Percentiles rank a stretch among this genome's conserved stretches.
Evolutionary conservation across 2,888 invertebrate genomes (phyloP).

Genomic region (Synergus japonicus): DNA sequence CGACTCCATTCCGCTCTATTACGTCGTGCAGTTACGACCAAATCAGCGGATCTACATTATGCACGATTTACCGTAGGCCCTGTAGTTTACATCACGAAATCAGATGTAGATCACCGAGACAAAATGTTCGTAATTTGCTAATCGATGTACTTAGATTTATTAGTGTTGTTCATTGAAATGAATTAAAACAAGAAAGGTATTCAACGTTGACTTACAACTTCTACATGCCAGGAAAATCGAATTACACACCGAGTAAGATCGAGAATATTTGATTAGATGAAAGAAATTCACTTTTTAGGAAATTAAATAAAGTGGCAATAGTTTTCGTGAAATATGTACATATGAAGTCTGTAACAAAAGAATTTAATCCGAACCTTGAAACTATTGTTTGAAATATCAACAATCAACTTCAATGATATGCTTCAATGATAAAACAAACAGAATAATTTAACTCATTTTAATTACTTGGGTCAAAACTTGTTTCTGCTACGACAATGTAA

Average conservation of each 20-base stretch:
- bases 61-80: slow-evolving; percentile 28
- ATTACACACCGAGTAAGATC: neutral
- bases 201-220: neutral
- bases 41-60: slow-evolving; percentile 51
- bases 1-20: slow-evolving; percentile 56
- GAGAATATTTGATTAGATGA: neutral
- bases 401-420: neutral
- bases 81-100: slow-evolving; percentile 14
- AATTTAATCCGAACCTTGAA: too few relatives aligned
- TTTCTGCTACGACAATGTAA: slow-evolving; percentile 2
- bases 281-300: neutral
- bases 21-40: slow-evolving; percentile 57
- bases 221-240: neutral
- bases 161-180: slow-evolving; percentile 1
- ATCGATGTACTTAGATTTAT: slow-evolving; percentile 22
- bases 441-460: neutral
- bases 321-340: too few relatives aligned
- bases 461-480: neutral
- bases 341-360: too few relatives aligned
- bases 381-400: neutral
- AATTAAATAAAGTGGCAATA: neutral
- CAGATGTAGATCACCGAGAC: slow-evolving; percentile 9
- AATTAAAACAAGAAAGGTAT: slow-evolving; percentile 6
- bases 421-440: neutral
- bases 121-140: slow-evolving; percentile 33